A percentile compares a stretch with the other conserved stretches of the same genome.
Evolutionary conservation across 2,113 vertebrate species (phyloP).

Genomic region (Mustela lutreola): DNA sequence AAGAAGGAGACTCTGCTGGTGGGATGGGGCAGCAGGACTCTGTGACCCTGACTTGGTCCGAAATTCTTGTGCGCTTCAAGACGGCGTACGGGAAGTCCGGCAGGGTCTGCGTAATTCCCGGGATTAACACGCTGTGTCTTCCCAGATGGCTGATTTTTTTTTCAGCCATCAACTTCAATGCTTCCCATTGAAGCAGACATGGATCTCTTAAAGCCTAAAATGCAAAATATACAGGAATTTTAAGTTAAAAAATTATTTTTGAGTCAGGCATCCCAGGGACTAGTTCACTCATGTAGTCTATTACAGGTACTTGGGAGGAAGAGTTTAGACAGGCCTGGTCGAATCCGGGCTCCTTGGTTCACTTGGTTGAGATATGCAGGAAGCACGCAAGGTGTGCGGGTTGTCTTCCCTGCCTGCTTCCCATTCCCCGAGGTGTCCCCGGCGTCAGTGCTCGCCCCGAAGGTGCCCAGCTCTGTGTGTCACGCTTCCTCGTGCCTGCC

Average conservation of each 20-base stretch:
- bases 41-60: neutral
- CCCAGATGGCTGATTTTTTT: neutral
- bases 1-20: neutral
- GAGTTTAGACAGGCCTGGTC: neutral
- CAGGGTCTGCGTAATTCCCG: neutral
- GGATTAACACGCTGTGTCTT: neutral
- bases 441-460: neutral
- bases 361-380: neutral
- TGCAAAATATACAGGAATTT: neutral
- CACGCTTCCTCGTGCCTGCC: neutral
- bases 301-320: neutral
- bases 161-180: neutral
- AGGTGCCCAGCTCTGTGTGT: neutral
- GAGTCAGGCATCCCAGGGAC: neutral
- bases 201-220: neutral
- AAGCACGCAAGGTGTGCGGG: rapidly evolving
- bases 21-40: neutral
- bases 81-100: rapidly evolving
- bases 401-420: neutral
- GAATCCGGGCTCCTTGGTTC: neutral
- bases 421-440: neutral
- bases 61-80: neutral
- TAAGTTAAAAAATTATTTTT: conserved; percentile 21
- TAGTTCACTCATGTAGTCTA: neutral
- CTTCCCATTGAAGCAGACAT: neutral